These are phyloP conservation scores for Ascaphus truei DNA, from an alignment of 2,113 vertebrate genomes.

Conservation along the genomic window DNA sequence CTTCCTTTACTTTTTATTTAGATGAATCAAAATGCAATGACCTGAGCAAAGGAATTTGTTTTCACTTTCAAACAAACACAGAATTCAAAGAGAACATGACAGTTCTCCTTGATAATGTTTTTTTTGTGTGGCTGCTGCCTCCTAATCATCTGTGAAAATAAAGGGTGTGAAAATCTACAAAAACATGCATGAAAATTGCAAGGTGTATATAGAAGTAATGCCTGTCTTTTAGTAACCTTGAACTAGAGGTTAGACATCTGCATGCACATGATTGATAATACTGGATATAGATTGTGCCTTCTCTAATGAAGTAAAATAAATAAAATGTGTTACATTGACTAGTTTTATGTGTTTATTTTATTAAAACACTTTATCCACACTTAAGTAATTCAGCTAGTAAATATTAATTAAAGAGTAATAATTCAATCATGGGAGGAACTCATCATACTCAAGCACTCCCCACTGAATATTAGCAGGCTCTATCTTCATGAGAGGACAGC, in stretches of 20 bases:
- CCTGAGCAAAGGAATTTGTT: conserved; percentile 22
- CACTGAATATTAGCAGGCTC: no score
- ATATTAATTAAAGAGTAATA: no score
- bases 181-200: conserved; percentile 26
- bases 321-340: neutral
- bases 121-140: conserved; percentile 7
- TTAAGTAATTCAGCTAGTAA: no score
- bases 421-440: no score
- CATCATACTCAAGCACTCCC: no score
- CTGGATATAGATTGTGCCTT: neutral
- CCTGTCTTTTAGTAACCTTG: conserved; percentile 38
- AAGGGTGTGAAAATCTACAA: conserved; percentile 45
- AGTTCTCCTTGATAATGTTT: conserved; percentile 40
- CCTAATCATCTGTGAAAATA: conserved; percentile 37
- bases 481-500: no score
- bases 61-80: conserved; percentile 18
- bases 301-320: neutral
- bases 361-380: no score
- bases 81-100: neutral
- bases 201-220: conserved; percentile 7
- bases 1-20: conserved; percentile 13
- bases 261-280: neutral
- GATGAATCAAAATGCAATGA: conserved; percentile 12
- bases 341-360: neutral
- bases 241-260: conserved; percentile 22